phyloP scores from a whole-genome alignment of 1,140 invertebrate genomes.

The Drosophila melanica region DNA sequence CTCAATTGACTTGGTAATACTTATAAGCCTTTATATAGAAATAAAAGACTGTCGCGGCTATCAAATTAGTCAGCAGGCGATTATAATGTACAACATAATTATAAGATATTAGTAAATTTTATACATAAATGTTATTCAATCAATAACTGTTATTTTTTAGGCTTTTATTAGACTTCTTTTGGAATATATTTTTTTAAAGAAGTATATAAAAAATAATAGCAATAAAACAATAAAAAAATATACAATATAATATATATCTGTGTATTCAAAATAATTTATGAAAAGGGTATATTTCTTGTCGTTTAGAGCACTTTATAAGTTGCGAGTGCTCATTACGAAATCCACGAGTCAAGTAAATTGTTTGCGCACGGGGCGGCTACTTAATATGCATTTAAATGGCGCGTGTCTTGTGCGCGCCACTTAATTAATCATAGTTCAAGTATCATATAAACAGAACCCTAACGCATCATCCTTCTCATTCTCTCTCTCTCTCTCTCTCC shows the following conservation, averaged over 20 bases:
- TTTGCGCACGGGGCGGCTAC: slow-evolving; percentile 34
- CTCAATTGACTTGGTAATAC: slow-evolving; percentile 8
- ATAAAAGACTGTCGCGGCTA: no score
- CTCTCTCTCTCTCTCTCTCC: slow-evolving; percentile 10
- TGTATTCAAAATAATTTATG: no score
- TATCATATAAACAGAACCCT: slow-evolving; percentile 32
- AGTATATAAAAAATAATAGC: no score
- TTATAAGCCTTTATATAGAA: not conserved
- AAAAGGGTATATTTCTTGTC: not conserved
- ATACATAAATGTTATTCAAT: no score
- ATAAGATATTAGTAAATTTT: no score
- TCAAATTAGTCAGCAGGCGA: no score
- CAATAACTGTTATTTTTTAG: no score
- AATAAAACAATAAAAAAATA: no score
- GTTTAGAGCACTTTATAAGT: not conserved
- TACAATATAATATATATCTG: no score
- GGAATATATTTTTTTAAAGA: no score
- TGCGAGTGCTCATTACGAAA: not conserved
- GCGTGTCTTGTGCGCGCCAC: slow-evolving; percentile 42
- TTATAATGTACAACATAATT: no score
- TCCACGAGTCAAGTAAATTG: slow-evolving; percentile 44
- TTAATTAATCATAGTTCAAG: slow-evolving; percentile 72
- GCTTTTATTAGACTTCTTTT: no score
- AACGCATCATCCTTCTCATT: slow-evolving; percentile 18
- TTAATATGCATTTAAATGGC: slow-evolving; percentile 66